Conservation (phyloP, 2,113 vertebrate species). For the Centropristis striata region DNA sequence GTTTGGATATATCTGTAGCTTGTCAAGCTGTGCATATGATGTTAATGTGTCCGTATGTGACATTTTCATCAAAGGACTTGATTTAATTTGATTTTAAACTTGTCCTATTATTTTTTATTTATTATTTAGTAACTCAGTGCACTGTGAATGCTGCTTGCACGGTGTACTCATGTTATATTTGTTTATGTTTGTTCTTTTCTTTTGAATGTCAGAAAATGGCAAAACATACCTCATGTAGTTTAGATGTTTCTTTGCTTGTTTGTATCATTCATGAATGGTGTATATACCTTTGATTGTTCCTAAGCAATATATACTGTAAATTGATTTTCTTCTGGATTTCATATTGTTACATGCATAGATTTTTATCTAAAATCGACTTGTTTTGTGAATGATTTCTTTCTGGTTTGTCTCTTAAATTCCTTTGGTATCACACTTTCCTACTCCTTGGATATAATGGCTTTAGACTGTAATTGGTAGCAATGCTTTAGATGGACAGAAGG, state of each 20-base stretch:
- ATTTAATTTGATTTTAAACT: slow-evolving; percentile 35
- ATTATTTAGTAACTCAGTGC: slow-evolving; percentile 41
- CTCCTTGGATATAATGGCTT: slow-evolving; percentile 69
- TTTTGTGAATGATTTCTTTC: slow-evolving; percentile 61
- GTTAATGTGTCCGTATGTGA: slow-evolving; percentile 44
- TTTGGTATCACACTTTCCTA: slow-evolving; percentile 56
- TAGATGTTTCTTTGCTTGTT: slow-evolving; percentile 62
- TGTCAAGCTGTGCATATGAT: slow-evolving; percentile 45
- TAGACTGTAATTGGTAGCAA: slow-evolving; percentile 81
- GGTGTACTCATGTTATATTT: slow-evolving; percentile 48
- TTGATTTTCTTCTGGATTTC: slow-evolving; percentile 61
- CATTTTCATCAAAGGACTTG: slow-evolving; percentile 35
- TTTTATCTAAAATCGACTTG: slow-evolving; percentile 74
- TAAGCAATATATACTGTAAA: slow-evolving; percentile 86
- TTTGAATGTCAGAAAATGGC: slow-evolving; percentile 63
- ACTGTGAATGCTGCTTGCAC: slow-evolving; percentile 59
- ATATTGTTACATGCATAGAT: slow-evolving; percentile 75
- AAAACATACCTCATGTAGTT: slow-evolving; percentile 83
- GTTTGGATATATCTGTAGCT: slow-evolving; percentile 71
- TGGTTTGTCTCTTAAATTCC: slow-evolving; percentile 51
- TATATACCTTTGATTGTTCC: slow-evolving; percentile 77
- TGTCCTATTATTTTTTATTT: slow-evolving; percentile 17
- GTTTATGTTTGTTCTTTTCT: slow-evolving; percentile 50
- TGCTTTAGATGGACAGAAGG: slow-evolving; percentile 68
- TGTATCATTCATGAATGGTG: slow-evolving; percentile 64